Evolutionary conservation across 2,113 vertebrate genomes (phyloP), one percentile per base, ranked within the genome.

Genomic region (Trogon melanurus): DNA sequence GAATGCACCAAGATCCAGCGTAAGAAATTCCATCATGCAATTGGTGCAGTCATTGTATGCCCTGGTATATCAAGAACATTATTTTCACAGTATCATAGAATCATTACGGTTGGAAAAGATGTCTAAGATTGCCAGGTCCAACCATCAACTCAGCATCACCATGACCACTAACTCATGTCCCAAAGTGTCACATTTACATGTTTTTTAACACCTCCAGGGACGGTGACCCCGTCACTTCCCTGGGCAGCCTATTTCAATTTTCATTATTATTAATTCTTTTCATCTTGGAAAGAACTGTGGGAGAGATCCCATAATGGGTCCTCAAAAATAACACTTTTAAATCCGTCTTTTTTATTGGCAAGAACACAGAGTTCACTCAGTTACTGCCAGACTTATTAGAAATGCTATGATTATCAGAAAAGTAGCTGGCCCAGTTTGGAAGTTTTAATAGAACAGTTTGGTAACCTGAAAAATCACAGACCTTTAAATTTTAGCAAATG

Each of bases 281-380:
- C 5, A 32, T 16, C 22, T 41, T 44, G 3, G 21, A 17, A 67
- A 88, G n/a, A 14, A 19, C 6, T 23, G 6, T n/a, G 22, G 25
- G 32, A 62, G 90, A 56, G 6, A 2, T 47, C 27, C 29, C 20
- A n/a, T 10, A 72, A 26, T 0, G 0, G 2, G 22, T 73, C 32
- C 51, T 45, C 15, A 76, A 67, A 88, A 86, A 60, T 4, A 51
- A 38, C 8, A 20, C 6, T 62, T 73, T 41, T n/a, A 50, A 57
- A 76, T 56, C 12, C 25, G 36, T 60, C n/a, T 51, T 67, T 82
- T 11, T 17, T 79, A n/a, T 25, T 20, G 9, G 27, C 48, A 84
- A 91, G 23, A 74, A 18, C 9, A 62, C 6, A n/a, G 29, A 88
- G 23, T 41, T 53, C 54, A 57, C 57, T 76, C 69, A 53, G 17